A percentile compares a stretch with the other conserved stretches of the same genome.
Evolutionary conservation across 2,797 vertebrate species (phyloP).

Genomic region (Alauda arvensis): DNA sequence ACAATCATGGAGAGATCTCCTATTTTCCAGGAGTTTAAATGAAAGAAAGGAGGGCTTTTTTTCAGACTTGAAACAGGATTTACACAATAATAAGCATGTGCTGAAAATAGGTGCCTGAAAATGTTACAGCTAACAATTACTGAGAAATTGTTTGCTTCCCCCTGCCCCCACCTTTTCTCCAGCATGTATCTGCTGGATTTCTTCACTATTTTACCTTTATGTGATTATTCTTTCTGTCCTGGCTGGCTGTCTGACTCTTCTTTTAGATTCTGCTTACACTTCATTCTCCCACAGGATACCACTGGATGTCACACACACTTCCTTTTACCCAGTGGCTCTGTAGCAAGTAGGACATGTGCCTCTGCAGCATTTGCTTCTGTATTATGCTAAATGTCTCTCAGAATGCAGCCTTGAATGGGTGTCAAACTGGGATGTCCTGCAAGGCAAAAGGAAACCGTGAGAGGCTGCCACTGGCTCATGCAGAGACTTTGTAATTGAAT

Average conservation of each 20-base stretch:
- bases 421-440: not conserved
- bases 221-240: not conserved
- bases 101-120: not conserved
- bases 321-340: not conserved
- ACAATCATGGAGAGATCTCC: not conserved
- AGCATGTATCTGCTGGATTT: not conserved
- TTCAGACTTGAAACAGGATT: not conserved
- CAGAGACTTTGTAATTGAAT: not conserved
- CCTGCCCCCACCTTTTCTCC: not conserved
- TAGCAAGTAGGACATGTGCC: not conserved
- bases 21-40: not conserved
- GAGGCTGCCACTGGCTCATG: not conserved
- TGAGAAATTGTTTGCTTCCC: not conserved
- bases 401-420: not conserved
- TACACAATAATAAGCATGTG: not conserved
- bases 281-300: not conserved
- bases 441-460: not conserved
- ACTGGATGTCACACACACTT: rapidly evolving
- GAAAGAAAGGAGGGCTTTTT: not conserved
- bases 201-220: not conserved
- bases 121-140: not conserved
- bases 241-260: not conserved
- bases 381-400: not conserved
- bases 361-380: not conserved
- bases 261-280: not conserved